phyloP scores from a whole-genome alignment of 2,113 vertebrate genomes.

The Neotoma lepida region DNA sequence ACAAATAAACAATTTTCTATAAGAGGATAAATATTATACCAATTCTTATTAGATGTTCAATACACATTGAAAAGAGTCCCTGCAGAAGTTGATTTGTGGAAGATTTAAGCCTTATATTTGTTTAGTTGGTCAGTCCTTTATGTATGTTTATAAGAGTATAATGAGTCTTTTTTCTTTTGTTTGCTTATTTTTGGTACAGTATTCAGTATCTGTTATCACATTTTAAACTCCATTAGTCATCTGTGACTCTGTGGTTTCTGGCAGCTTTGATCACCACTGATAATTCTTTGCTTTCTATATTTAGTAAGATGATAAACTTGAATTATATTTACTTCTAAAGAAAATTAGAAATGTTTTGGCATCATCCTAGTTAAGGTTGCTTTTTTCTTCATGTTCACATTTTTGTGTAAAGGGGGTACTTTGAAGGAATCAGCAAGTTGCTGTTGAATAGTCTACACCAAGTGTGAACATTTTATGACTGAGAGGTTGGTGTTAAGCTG shows the following conservation, averaged over 20 bases:
- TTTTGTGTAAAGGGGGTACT: not conserved
- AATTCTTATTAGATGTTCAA: not conserved
- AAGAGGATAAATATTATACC: not conserved
- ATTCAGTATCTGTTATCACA: not conserved
- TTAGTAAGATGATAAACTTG: not conserved
- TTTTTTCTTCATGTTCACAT: not conserved
- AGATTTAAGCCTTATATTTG: not conserved
- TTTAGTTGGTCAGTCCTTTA: not conserved
- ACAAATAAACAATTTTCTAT: not conserved
- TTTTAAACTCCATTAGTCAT: not conserved
- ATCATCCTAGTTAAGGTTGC: not conserved
- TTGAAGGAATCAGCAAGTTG: not conserved
- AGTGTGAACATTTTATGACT: not conserved
- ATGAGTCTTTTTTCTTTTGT: not conserved
- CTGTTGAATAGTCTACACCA: not conserved
- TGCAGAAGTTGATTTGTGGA: not conserved
- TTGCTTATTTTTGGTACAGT: not conserved
- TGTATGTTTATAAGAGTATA: not conserved
- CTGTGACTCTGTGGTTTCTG: not conserved
- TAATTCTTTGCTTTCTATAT: constrained; percentile 22
- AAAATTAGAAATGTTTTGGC: not conserved
- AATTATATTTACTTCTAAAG: constrained; percentile 25
- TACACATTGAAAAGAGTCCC: not conserved
- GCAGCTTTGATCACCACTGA: not conserved
- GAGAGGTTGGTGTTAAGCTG: not conserved